Conservation (phyloP, 2,888 invertebrate genomes). For the Zygogramma bicolorata region DNA sequence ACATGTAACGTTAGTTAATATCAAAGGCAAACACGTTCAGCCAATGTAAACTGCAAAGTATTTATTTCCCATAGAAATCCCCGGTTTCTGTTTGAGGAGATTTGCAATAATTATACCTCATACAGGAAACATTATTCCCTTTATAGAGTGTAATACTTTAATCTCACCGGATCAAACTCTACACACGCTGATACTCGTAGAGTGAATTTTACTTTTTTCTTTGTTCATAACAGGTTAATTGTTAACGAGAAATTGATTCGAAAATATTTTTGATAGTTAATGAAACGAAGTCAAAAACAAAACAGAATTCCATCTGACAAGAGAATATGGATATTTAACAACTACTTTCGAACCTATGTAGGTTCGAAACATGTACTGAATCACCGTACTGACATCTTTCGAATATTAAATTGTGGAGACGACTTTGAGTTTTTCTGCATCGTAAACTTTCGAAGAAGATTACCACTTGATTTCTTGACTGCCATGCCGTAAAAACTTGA, state of each 20-base stretch:
- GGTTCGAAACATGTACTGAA: too few relatives aligned
- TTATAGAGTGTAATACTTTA: constrained; percentile 18
- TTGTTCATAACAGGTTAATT: background rate
- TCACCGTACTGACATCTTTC: too few relatives aligned
- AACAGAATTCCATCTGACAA: too few relatives aligned
- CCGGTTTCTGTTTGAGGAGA: constrained; percentile 31
- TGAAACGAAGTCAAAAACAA: background rate
- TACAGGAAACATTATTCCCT: constrained; percentile 24
- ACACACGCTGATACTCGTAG: background rate
- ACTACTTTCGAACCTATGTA: too few relatives aligned
- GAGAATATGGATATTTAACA: too few relatives aligned
- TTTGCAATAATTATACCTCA: constrained; percentile 33
- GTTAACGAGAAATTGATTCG: background rate
- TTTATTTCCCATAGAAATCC: constrained; percentile 30
- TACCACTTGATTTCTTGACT: too few relatives aligned
- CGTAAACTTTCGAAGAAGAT: too few relatives aligned
- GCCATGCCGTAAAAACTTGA: too few relatives aligned
- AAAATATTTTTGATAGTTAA: background rate
- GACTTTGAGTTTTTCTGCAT: too few relatives aligned
- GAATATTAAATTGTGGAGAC: too few relatives aligned
- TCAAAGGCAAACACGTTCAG: constrained; percentile 43
- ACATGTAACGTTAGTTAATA: constrained; percentile 39
- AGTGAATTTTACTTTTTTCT: background rate
- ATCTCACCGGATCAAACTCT: constrained; percentile 10
- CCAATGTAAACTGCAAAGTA: constrained; percentile 41